Conservation (phyloP, 2,888 invertebrate species). For the Sturmia bella region DNA sequence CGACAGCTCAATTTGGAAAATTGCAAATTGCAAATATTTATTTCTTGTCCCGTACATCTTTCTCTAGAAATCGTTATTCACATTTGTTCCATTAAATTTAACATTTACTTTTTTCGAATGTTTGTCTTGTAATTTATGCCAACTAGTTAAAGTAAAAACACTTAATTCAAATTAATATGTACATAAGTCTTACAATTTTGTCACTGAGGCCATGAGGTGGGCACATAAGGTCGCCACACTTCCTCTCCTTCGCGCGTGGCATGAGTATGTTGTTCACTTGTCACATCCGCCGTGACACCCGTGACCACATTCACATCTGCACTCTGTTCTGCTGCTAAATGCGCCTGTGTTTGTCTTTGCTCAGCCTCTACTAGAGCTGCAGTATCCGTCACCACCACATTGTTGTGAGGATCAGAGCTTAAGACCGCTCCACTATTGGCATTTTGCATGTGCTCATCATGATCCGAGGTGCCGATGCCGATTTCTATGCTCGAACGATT, state of each 20-base stretch:
- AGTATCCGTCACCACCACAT: constrained; percentile 53
- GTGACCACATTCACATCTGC: constrained; percentile 72
- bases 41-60: not conserved
- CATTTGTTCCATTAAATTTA: constrained; percentile 21
- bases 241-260: constrained; percentile 72
- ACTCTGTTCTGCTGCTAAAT: constrained; percentile 71
- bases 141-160: constrained; percentile 15
- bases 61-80: not conserved
- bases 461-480: constrained; percentile 80
- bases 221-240: constrained; percentile 88
- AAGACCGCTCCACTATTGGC: constrained; percentile 35
- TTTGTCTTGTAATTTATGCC: not conserved
- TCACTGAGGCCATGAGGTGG: constrained; percentile 67
- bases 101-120: not conserved
- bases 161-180: constrained; percentile 68
- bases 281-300: constrained; percentile 56
- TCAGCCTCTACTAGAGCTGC: constrained; percentile 53
- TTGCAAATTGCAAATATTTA: no score
- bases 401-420: constrained; percentile 59
- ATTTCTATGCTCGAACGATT: constrained; percentile 84
- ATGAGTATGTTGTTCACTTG: constrained; percentile 79
- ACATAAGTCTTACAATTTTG: constrained; percentile 69
- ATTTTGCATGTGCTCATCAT: constrained; percentile 73
- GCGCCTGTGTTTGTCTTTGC: constrained; percentile 64
- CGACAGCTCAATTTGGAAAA: no score